A percentile compares a stretch with the other conserved stretches of the same genome.
These are phyloP conservation scores for Ophioninae sp. DNA, from an alignment of 2,888 invertebrate species.

Conservation along the genomic window DNA sequence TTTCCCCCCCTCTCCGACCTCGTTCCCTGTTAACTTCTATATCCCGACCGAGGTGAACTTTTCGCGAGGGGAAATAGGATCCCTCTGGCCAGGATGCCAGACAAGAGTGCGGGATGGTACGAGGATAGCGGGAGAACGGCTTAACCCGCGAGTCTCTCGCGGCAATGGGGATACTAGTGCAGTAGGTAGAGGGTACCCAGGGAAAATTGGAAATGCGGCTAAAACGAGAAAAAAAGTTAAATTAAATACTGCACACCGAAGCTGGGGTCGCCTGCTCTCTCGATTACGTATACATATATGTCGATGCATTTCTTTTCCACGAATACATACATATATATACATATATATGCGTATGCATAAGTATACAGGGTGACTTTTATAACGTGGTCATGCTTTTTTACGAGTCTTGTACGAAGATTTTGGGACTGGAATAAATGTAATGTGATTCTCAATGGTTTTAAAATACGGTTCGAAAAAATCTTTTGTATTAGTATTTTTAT, in stretches of 20 bases:
- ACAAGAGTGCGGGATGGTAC: conserved; percentile 42
- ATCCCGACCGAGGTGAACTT: conserved; percentile 44
- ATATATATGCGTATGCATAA: conserved; percentile 2
- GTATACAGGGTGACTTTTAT: too few species aligned
- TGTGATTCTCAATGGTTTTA: too few species aligned
- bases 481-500: too few species aligned
- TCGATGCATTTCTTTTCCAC: conserved; percentile 2
- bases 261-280: conserved; percentile 62
- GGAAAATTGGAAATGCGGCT: conserved; percentile 74
- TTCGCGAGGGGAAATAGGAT: conserved; percentile 51
- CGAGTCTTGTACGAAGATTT: too few species aligned
- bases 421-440: too few species aligned
- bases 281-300: conserved; percentile 14
- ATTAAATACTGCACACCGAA: conserved; percentile 72
- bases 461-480: too few species aligned
- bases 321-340: conserved; percentile 26
- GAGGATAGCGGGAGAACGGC: conserved; percentile 42
- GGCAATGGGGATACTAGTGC: conserved; percentile 55
- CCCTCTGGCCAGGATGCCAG: conserved; percentile 52
- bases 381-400: too few species aligned
- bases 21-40: conserved; percentile 42
- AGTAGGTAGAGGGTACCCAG: conserved; percentile 57
- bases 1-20: not conserved
- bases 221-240: conserved; percentile 74
- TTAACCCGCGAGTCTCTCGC: conserved; percentile 50